Evolutionary conservation across 1,140 invertebrate genomes (phyloP).

Genomic region (Calosoma granatense): DNA sequence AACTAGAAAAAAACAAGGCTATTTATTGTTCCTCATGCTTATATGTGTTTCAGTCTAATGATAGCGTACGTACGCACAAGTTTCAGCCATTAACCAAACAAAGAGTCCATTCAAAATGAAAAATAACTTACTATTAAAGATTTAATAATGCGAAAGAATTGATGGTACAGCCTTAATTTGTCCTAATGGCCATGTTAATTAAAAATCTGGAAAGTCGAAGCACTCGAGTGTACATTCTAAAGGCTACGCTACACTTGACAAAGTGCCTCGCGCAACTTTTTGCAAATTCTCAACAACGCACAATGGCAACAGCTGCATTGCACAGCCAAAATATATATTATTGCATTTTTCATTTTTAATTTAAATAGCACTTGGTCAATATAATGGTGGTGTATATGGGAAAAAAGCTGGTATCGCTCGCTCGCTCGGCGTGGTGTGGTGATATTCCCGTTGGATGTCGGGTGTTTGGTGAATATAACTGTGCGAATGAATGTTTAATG

Average conservation of each 20-base stretch:
- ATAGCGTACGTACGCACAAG: too few relatives aligned
- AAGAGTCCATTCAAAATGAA: neutral
- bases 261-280: neutral
- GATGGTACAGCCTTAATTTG: neutral
- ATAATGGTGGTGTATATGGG: too few relatives aligned
- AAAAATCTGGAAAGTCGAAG: neutral
- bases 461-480: neutral
- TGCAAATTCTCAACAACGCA: neutral
- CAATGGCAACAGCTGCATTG: neutral
- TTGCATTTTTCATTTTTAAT: slow-evolving; percentile 6
- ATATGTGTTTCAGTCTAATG: too few relatives aligned
- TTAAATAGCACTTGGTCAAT: too few relatives aligned
- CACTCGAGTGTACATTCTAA: too few relatives aligned
- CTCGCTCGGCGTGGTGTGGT: too few relatives aligned
- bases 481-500: slow-evolving; percentile 2
- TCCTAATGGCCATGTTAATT: neutral
- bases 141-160: neutral
- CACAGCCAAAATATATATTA: neutral
- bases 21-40: too few relatives aligned
- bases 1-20: too few relatives aligned
- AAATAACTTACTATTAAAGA: neutral
- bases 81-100: neutral
- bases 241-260: neutral
- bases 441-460: neutral
- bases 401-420: too few relatives aligned